Evolutionary conservation across 2,797 vertebrate genomes (phyloP), one percentile per base, ranked within the genome.

Genomic region (Carapus acus): DNA sequence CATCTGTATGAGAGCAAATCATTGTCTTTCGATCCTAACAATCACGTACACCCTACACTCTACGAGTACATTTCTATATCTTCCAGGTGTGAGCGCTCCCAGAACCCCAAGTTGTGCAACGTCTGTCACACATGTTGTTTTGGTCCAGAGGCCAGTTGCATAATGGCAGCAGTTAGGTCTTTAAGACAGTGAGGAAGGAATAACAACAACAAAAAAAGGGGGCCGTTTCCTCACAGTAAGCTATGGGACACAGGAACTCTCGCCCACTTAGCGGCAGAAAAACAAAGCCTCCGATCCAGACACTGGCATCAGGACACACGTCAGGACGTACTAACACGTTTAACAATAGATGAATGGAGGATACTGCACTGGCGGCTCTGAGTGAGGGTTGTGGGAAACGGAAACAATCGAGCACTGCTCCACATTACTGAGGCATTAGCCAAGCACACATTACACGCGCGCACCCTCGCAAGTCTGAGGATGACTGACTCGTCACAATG

Each of bases 331-430:
- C 43, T 17, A 62, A 67, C 54, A 76, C 52, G 67, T 67, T 54
- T 41, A 83, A 85, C 80, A 86, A 83, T 82, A 24, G 65, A 67
- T 62, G 70, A 79, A 65, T 62, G 49, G 54, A 62, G 34, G 49
- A 57, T 73, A 52, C 15, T 62, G 56, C 49, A 49, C 27, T 33
- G 49, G 52, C 9, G 39, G 21, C 2, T 22, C 52, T 48, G 50
- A 77, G 47, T 54, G 47, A 62, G 29, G 41, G 49, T 58, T 67
- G 58, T 62, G 64, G 74, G 69, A 71, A 77, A 71, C 40, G 68
- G 75, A 82, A 77, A 65, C 56, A 65, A 60, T 22, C 47, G 27
- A 55, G 54, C 34, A 43, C 15, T 29, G 21, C 38, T 51, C 45
- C 19, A 54, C 42, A 37, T 54, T 58, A 55, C 36, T 52, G 70